These are phyloP conservation scores for Calephelis virginiensis DNA, from an alignment of 1,140 invertebrate species.

Conservation along the genomic window DNA sequence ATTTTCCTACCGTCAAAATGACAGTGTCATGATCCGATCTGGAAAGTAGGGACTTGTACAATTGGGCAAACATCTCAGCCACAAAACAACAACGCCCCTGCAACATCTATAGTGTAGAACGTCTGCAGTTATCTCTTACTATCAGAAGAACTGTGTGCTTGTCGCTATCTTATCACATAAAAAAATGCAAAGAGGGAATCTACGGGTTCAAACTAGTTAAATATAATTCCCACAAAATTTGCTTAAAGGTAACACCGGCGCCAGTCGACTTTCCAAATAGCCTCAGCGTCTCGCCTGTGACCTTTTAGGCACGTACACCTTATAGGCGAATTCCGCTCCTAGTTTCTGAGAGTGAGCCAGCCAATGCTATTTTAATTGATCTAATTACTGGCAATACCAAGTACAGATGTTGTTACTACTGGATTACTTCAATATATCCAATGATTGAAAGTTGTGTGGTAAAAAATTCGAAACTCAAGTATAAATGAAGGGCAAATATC, in stretches of 20 bases:
- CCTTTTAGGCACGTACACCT: slow-evolving; percentile 69
- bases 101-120: no score
- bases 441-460: neutral
- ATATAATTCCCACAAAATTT: slow-evolving; percentile 60
- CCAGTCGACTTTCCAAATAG: slow-evolving; percentile 74
- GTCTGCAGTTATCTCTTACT: no score
- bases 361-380: slow-evolving; percentile 43
- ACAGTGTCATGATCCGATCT: no score
- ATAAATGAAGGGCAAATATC: no score
- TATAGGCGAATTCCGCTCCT: slow-evolving; percentile 54
- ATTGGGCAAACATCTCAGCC: no score
- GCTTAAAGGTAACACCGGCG: slow-evolving; percentile 60
- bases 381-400: slow-evolving; percentile 27
- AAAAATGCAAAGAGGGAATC: neutral
- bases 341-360: slow-evolving; percentile 44
- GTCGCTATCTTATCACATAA: no score
- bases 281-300: slow-evolving; percentile 73
- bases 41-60: no score
- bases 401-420: slow-evolving; percentile 17
- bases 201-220: slow-evolving; percentile 24
- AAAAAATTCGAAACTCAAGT: no score
- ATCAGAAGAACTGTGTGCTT: no score
- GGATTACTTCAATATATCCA: slow-evolving; percentile 1
- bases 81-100: no score
- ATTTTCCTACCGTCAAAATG: no score